phyloP scores from a whole-genome alignment of 2,797 vertebrate genomes.

The Coilia nasus region DNA sequence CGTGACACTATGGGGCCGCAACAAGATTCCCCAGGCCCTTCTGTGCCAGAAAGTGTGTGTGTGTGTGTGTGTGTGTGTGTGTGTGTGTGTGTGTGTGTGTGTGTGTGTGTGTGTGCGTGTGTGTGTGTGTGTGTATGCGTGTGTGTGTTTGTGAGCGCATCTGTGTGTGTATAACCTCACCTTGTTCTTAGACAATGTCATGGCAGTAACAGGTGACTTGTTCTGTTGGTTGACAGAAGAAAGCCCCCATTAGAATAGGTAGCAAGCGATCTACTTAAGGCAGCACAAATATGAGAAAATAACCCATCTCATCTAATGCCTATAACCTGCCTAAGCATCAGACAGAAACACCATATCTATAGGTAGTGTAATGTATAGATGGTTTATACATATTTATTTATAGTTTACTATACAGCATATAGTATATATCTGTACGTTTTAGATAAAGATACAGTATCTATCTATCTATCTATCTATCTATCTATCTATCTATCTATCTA shows the following conservation, averaged over 20 bases:
- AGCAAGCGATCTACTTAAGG: too few species aligned
- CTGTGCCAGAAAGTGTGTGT: not conserved
- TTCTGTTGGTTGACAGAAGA: conserved; percentile 64
- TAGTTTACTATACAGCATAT: too few species aligned
- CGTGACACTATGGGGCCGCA: conserved; percentile 10
- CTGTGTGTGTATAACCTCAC: conserved; percentile 60
- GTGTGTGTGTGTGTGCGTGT: conserved; percentile 41
- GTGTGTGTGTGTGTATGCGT: conserved; percentile 29
- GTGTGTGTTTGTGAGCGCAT: conserved; percentile 31
- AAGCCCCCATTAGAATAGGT: not conserved
- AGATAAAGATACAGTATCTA: too few species aligned
- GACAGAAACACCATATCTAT: too few species aligned
- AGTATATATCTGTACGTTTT: too few species aligned
- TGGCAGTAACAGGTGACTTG: conserved; percentile 79
- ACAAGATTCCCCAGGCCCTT: not conserved
- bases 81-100: conserved; percentile 38
- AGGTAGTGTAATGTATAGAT: too few species aligned
- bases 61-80: conserved; percentile 2
- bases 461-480: too few species aligned
- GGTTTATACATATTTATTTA: too few species aligned
- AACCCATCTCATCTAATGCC: too few species aligned
- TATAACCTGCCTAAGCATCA: too few species aligned
- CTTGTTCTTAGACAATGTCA: conserved; percentile 83
- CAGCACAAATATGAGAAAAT: too few species aligned
- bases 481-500: too few species aligned